phyloP scores from a whole-genome alignment of 2,888 invertebrate species.

The Cepaea hortensis region DNA sequence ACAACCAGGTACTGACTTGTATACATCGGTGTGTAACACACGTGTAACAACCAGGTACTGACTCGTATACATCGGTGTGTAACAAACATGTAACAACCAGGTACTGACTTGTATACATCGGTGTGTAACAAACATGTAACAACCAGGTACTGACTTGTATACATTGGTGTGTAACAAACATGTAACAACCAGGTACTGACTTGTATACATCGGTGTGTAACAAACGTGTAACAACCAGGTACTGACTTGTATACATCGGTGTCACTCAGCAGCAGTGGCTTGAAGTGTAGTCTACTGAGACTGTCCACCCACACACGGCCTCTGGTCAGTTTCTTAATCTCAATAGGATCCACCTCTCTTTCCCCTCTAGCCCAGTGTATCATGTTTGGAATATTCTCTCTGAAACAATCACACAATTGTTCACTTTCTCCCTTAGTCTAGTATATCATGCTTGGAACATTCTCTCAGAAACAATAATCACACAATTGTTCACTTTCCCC shows the following conservation, averaged over 20 bases:
- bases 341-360: constrained; percentile 77
- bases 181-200: too few relatives aligned
- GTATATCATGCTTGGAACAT: constrained; percentile 51
- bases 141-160: too few relatives aligned
- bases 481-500: constrained; percentile 54
- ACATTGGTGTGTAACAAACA: too few relatives aligned
- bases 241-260: constrained; percentile 69
- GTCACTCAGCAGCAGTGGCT: constrained; percentile 79
- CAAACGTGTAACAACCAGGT: too few relatives aligned
- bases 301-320: constrained; percentile 81
- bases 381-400: constrained; percentile 33
- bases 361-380: constrained; percentile 71
- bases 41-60: too few relatives aligned
- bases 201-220: too few relatives aligned
- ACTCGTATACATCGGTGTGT: too few relatives aligned
- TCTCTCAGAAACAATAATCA: constrained; percentile 21
- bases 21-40: too few relatives aligned
- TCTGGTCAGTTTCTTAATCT: constrained; percentile 78
- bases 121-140: too few relatives aligned
- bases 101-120: too few relatives aligned
- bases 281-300: constrained; percentile 80
- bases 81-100: too few relatives aligned
- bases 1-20: too few relatives aligned
- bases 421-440: constrained; percentile 70
- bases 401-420: neutral